These are phyloP conservation scores for Melieria crassipennis DNA, from an alignment of 2,888 invertebrate genomes.

Conservation along the genomic window DNA sequence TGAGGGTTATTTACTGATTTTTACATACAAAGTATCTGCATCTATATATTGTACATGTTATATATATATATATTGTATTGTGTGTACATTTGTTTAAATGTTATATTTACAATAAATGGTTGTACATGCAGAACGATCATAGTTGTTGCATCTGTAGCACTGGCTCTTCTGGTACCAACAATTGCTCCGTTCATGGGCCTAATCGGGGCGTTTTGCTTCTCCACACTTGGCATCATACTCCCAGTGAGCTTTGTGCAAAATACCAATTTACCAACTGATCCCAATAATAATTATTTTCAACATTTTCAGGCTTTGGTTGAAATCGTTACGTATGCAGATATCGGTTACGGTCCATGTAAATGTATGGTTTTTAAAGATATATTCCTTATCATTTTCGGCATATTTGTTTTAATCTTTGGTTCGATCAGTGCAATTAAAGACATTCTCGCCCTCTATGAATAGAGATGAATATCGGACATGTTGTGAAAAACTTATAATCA, in stretches of 20 bases:
- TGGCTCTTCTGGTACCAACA: slow-evolving; percentile 88
- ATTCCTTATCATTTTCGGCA: slow-evolving; percentile 78
- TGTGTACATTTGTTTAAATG: no score
- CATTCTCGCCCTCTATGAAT: slow-evolving; percentile 67
- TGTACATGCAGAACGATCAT: slow-evolving; percentile 68
- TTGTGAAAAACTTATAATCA: neutral
- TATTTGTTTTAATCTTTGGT: slow-evolving; percentile 85
- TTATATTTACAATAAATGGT: no score
- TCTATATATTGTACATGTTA: no score
- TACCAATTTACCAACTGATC: neutral
- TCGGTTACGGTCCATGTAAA: slow-evolving; percentile 77
- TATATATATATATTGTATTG: no score
- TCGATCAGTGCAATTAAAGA: slow-evolving; percentile 74
- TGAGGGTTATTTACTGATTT: no score
- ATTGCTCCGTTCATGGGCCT: slow-evolving; percentile 90
- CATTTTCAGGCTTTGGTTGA: slow-evolving; percentile 74
- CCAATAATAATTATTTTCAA: neutral
- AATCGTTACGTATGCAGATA: slow-evolving; percentile 85
- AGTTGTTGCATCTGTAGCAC: slow-evolving; percentile 74
- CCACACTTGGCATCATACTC: slow-evolving; percentile 87
- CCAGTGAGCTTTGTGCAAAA: slow-evolving; percentile 69
- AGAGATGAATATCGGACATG: neutral
- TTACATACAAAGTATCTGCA: slow-evolving; percentile 52
- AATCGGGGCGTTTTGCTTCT: slow-evolving; percentile 93
- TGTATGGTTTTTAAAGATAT: slow-evolving; percentile 84